These are phyloP conservation scores for Notodonta ziczac DNA, from an alignment of 2,888 invertebrate genomes.

Conservation along the genomic window DNA sequence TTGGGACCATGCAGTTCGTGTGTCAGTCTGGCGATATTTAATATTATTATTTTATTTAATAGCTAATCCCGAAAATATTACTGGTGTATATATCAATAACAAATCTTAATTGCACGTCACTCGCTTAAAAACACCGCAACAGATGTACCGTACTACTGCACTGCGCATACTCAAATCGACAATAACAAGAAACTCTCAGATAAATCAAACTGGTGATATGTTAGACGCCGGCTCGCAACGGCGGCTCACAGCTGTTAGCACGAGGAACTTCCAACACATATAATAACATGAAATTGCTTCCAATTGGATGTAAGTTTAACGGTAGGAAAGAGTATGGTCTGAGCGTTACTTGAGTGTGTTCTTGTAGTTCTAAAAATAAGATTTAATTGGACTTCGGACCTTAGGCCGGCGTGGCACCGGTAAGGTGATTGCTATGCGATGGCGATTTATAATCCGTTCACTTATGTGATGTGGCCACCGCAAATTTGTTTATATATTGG, in stretches of 20 bases:
- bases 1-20: no score
- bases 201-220: constrained; percentile 38
- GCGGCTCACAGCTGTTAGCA: constrained; percentile 11
- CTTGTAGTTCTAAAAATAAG: no score
- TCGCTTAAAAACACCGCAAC: not conserved
- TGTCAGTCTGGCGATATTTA: no score
- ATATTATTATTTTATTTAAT: no score
- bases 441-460: no score
- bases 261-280: constrained; percentile 9
- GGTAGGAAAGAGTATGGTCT: not conserved
- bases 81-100: not conserved
- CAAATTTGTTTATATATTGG: no score
- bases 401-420: no score
- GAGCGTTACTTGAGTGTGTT: not conserved
- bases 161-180: not conserved
- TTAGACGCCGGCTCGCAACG: constrained; percentile 24
- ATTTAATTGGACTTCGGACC: no score
- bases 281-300: constrained; percentile 16
- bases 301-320: constrained; percentile 1
- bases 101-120: not conserved
- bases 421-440: no score
- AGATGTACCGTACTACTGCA: not conserved
- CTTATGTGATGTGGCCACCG: no score
- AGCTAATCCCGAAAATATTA: no score
- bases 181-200: constrained; percentile 25